These are phyloP conservation scores for Trissolcus brochymenae DNA, from an alignment of 2,888 invertebrate genomes.

Conservation along the genomic window DNA sequence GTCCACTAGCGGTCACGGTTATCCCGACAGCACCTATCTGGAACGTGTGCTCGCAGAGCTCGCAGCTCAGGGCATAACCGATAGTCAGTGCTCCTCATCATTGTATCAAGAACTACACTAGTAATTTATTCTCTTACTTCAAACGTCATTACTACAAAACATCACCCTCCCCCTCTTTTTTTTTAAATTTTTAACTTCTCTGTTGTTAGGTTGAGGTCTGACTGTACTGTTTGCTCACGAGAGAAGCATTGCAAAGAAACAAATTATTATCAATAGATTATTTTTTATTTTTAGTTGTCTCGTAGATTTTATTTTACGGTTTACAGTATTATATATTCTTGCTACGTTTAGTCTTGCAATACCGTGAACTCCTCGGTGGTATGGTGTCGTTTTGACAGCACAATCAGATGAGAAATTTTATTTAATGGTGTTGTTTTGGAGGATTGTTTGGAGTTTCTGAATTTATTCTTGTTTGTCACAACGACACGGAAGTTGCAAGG, in stretches of 20 bases:
- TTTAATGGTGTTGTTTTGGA: no score
- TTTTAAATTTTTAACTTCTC: neutral
- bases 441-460: neutral
- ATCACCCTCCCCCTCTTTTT: neutral
- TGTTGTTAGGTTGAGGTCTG: no score
- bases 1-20: constrained; percentile 80
- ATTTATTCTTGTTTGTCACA: constrained; percentile 16
- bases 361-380: neutral
- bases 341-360: constrained; percentile 8
- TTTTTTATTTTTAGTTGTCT: constrained; percentile 8
- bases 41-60: constrained; percentile 81
- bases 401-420: no score
- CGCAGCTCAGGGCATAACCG: constrained; percentile 79
- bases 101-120: constrained; percentile 73
- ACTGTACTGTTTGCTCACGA: constrained; percentile 19
- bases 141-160: neutral
- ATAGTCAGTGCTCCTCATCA: constrained; percentile 66
- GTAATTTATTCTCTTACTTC: constrained; percentile 1
- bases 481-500: constrained; percentile 13
- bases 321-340: constrained; percentile 27
- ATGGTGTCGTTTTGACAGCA: constrained; percentile 6
- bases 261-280: neutral
- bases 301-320: constrained; percentile 19
- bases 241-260: constrained; percentile 15
- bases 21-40: constrained; percentile 87